phyloP scores from a whole-genome alignment of 2,113 vertebrate genomes.

The Jaculus jaculus region DNA sequence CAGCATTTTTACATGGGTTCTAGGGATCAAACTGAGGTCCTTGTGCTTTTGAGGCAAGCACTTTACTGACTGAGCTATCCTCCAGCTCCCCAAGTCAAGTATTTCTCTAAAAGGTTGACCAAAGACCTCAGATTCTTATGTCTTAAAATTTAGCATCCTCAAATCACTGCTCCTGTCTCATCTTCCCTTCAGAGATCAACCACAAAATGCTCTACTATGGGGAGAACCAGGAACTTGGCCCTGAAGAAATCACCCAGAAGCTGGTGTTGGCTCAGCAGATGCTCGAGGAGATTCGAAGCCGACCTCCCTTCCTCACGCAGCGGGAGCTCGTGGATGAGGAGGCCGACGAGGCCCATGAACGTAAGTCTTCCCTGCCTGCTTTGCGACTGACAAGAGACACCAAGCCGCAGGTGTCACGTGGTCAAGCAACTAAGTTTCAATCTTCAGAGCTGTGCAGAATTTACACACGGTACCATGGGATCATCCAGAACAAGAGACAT shows the following conservation, averaged over 20 bases:
- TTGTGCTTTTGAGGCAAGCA: no score
- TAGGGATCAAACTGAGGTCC: no score
- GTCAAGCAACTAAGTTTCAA: not conserved
- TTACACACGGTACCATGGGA: not conserved
- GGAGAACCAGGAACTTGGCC: constrained; percentile 88
- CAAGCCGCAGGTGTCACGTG: not conserved
- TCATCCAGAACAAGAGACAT: not conserved
- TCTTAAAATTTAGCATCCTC: not conserved
- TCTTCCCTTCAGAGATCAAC: constrained; percentile 89
- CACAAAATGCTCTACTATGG: constrained; percentile 92
- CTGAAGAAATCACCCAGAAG: constrained; percentile 87
- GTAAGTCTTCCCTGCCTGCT: constrained; percentile 82
- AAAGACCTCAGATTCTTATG: not conserved
- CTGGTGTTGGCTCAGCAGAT: constrained; percentile 84
- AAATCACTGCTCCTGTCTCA: not conserved
- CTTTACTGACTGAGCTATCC: no score
- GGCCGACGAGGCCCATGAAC: constrained; percentile 85
- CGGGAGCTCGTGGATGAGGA: constrained; percentile 88
- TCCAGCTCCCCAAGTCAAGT: not conserved
- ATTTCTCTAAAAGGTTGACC: constrained; percentile 26
- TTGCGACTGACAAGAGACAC: constrained; percentile 12
- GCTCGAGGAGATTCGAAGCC: constrained; percentile 87
- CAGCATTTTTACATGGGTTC: no score
- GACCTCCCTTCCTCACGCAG: constrained; percentile 86
- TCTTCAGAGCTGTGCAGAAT: not conserved